A percentile compares a stretch with the other conserved stretches of the same genome.
phyloP scores from a whole-genome alignment of 2,797 vertebrate genomes.

The Tiaroga cobitis region DNA sequence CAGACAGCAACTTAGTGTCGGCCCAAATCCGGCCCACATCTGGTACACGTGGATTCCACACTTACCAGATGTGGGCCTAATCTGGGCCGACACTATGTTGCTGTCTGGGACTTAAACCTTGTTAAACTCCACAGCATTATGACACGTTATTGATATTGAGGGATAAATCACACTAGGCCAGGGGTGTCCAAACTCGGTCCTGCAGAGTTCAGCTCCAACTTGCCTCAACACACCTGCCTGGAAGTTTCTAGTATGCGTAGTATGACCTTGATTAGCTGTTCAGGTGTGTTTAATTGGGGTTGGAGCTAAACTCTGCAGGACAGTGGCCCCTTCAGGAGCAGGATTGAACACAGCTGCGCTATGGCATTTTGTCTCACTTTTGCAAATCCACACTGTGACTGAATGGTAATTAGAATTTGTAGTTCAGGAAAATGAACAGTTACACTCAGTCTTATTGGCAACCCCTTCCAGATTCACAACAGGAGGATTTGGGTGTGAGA shows the following conservation, averaged over 20 bases:
- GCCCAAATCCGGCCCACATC: too few relatives aligned
- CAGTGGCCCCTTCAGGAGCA: neutral
- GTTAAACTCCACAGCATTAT: neutral
- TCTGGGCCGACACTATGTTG: too few relatives aligned
- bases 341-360: neutral
- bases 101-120: neutral
- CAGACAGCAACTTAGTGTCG: too few relatives aligned
- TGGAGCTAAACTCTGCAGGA: neutral
- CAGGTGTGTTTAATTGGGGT: neutral
- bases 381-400: constrained; percentile 6
- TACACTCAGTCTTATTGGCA: neutral
- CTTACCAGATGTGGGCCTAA: too few relatives aligned
- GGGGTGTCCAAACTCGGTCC: neutral
- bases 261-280: neutral
- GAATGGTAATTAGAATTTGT: too few relatives aligned
- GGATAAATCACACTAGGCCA: neutral
- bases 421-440: too few relatives aligned
- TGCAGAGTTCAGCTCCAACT: neutral
- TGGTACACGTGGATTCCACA: too few relatives aligned
- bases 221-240: neutral
- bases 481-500: neutral
- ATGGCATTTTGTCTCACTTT: neutral
- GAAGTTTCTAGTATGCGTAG: neutral
- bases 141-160: neutral
- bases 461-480: neutral